Evolutionary conservation across 1,140 invertebrate genomes (phyloP).

Genomic region (Drosophila micromelanica): DNA sequence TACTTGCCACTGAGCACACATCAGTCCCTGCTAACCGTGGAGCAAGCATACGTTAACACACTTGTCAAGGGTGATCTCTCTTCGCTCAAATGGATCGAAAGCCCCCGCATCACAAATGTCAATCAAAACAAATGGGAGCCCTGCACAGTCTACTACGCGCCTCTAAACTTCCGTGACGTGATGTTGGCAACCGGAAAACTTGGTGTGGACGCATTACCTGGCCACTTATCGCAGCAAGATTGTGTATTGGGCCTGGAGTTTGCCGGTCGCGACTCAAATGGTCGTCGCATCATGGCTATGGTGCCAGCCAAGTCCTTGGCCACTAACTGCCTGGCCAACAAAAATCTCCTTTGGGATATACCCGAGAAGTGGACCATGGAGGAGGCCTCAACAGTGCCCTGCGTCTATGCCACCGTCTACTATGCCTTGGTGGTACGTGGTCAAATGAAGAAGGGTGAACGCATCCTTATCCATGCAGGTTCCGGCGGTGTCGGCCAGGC

Average conservation of each 20-base stretch:
- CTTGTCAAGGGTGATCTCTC: constrained; percentile 94
- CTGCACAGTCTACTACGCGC: constrained; percentile 95
- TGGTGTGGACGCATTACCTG: constrained; percentile 96
- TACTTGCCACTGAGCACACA: constrained; percentile 89
- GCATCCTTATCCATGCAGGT: constrained; percentile 97
- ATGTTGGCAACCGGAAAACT: constrained; percentile 98
- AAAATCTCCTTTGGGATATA: constrained; percentile 95
- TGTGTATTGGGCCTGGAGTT: constrained; percentile 98
- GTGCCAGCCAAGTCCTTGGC: constrained; percentile 94
- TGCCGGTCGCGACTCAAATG: constrained; percentile 90
- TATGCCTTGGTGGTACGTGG: constrained; percentile 96
- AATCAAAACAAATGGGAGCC: constrained; percentile 85
- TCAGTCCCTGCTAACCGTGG: constrained; percentile 88
- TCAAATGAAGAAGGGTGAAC: constrained; percentile 91
- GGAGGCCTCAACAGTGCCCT: constrained; percentile 96
- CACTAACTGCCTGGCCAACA: constrained; percentile 94
- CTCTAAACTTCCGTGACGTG: constrained; percentile 98
- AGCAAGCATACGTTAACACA: constrained; percentile 97
- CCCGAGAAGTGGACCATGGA: constrained; percentile 95
- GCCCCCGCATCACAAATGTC: constrained; percentile 86
- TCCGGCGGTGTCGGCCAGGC: constrained; percentile 98
- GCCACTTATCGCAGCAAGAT: constrained; percentile 92
- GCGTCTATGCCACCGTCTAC: constrained; percentile 96
- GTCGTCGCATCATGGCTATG: constrained; percentile 97
- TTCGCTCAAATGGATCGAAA: constrained; percentile 97